Evolutionary conservation across 2,797 vertebrate genomes (phyloP), one percentile per base, ranked within the genome.

Genomic region (Nyctibius grandis): DNA sequence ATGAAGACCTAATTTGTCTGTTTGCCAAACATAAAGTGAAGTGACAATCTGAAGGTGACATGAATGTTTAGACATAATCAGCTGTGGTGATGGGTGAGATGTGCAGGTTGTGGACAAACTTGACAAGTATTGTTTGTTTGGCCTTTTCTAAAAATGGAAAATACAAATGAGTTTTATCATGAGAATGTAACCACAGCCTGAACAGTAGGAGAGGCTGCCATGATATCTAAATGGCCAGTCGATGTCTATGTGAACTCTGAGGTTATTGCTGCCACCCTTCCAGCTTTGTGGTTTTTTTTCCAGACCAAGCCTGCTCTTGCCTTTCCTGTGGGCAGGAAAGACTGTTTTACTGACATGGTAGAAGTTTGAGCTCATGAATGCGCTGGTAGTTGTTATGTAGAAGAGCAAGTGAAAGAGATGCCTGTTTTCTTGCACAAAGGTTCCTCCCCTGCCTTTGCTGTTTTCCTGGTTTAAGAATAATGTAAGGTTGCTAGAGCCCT

Each of bases 401-500:
- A 87, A 89, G n/a, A 84, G 40, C 42, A 78, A 73, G 36, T 64
- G 70, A 75, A 87, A 76, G 38, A 82, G 29, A 21, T 73, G 21
- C 54, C 57, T 86, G 25, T 51, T 89, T 91, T 44, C 77, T 91
- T 95, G 51, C 42, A 64, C 48, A 88, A 73, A 68, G 33, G 63
- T 75, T 84, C 69, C 36, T 94, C 83, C 63, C 36, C 36, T 84
- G 91, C 74, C 81, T 86, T 86, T 92, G 63, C 54, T 86, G 50
- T 21, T 76, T 95, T 95, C 57, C 60, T 89, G 74, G 75, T 94
- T 95, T 80, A 91, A 87, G 85, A 88, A 36, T 79, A 85, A 48
- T 34, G 4, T 70, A 33, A 70, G 44, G 44, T 70, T 95, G 40
- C 70, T 89, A 29, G 65, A 92, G 61, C 40, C 33, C 34, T 95